A percentile compares a stretch with the other conserved stretches of the same genome.
These are phyloP conservation scores for Epinotia ramella DNA, from an alignment of 2,888 invertebrate genomes.

Conservation along the genomic window DNA sequence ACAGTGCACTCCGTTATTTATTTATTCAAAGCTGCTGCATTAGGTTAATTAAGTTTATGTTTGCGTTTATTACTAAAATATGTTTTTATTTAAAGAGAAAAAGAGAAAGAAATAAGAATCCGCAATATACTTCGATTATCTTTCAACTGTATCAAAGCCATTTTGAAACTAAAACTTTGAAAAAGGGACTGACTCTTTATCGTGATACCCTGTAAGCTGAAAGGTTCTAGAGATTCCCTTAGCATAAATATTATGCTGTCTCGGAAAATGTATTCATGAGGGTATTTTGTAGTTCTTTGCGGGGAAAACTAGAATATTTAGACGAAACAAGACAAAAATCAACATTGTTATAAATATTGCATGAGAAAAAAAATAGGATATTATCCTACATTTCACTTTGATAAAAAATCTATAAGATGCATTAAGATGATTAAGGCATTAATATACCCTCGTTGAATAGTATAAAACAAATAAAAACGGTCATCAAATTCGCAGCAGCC, in stretches of 20 bases:
- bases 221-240: constrained; percentile 21
- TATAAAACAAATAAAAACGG: no score
- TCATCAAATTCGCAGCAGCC: no score
- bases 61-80: background rate
- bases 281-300: constrained; percentile 38
- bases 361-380: background rate
- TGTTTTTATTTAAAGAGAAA: no score
- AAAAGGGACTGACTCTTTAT: background rate
- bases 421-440: no score
- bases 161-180: background rate
- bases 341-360: constrained; percentile 33
- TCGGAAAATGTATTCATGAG: constrained; percentile 43
- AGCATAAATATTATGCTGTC: constrained; percentile 37
- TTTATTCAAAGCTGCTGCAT: background rate
- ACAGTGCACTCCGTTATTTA: background rate
- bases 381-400: background rate
- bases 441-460: no score
- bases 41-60: background rate
- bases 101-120: no score
- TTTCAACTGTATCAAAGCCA: background rate
- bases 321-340: constrained; percentile 5
- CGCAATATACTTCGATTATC: no score
- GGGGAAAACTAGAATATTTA: constrained; percentile 18
- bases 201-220: constrained; percentile 9
- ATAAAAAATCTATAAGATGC: no score